Percentiles rank a stretch among this genome's conserved stretches.
These are phyloP conservation scores for Festucalex cinctus DNA, from an alignment of 2,113 vertebrate species.

Conservation along the genomic window DNA sequence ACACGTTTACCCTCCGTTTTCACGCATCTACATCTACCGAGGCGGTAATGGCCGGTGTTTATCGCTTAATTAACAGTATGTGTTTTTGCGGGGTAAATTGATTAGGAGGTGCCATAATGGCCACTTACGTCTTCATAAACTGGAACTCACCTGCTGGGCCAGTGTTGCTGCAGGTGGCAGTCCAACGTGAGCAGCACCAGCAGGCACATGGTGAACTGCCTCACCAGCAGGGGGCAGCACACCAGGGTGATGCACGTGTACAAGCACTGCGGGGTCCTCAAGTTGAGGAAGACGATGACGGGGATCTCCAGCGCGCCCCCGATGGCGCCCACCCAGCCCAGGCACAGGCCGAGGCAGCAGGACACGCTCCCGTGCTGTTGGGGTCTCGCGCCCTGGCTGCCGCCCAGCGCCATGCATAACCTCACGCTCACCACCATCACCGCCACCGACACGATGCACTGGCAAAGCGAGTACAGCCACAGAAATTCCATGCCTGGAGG, in stretches of 20 bases:
- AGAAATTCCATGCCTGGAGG: conserved; percentile 55
- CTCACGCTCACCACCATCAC: conserved; percentile 59
- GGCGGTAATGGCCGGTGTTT: background rate
- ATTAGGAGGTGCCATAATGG: conserved; percentile 1
- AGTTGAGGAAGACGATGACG: conserved; percentile 67
- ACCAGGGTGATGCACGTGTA: conserved; percentile 75
- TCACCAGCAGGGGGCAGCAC: conserved; percentile 73
- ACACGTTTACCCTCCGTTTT: conserved; percentile 26
- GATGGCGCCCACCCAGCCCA: conserved; percentile 69
- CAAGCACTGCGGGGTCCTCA: conserved; percentile 68
- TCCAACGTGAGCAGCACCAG: conserved; percentile 74
- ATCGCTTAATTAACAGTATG: background rate
- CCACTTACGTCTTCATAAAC: background rate
- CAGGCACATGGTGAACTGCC: conserved; percentile 76
- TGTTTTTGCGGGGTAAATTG: background rate
- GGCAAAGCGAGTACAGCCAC: conserved; percentile 62
- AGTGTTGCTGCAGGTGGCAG: conserved; percentile 56
- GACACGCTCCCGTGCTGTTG: conserved; percentile 50
- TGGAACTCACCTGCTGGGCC: conserved; percentile 66
- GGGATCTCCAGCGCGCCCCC: conserved; percentile 68
- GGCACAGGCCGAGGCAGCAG: conserved; percentile 64
- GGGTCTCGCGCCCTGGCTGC: background rate
- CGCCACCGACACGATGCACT: conserved; percentile 56
- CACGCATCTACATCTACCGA: conserved; percentile 1
- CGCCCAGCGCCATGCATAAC: conserved; percentile 52